These are phyloP conservation scores for Labroides dimidiatus DNA, from an alignment of 2,797 vertebrate species.

Conservation along the genomic window DNA sequence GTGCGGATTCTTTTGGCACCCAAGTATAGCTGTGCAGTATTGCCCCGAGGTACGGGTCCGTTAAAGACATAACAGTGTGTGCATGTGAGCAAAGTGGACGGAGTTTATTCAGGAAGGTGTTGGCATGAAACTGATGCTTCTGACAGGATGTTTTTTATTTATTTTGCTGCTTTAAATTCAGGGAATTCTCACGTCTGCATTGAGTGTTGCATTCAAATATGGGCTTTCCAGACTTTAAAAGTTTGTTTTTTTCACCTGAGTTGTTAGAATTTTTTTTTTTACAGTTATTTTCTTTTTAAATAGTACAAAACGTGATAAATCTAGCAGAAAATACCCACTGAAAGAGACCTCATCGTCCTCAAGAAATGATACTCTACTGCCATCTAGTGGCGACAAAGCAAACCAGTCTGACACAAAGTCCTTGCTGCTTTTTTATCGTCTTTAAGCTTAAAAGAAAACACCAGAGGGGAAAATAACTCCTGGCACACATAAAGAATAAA, in stretches of 20 bases:
- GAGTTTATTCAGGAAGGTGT: slow-evolving; percentile 74
- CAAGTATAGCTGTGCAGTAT: slow-evolving; percentile 71
- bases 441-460: slow-evolving; percentile 3
- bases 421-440: slow-evolving; percentile 12
- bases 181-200: slow-evolving; percentile 28
- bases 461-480: slow-evolving; percentile 1
- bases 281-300: slow-evolving; percentile 1
- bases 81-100: slow-evolving; percentile 71
- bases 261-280: neutral
- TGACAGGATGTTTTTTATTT: slow-evolving; percentile 32
- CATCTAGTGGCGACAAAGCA: slow-evolving; percentile 68
- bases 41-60: slow-evolving; percentile 73
- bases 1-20: slow-evolving; percentile 78
- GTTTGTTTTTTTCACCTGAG: no score
- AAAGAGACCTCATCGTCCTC: neutral
- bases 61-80: slow-evolving; percentile 74
- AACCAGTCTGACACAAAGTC: slow-evolving; percentile 12
- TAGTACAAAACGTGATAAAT: neutral
- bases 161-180: slow-evolving; percentile 29
- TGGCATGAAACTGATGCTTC: slow-evolving; percentile 61
- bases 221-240: no score
- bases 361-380: slow-evolving; percentile 66
- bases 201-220: slow-evolving; percentile 20
- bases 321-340: neutral
- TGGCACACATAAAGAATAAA: slow-evolving; percentile 20